A percentile compares a stretch with the other conserved stretches of the same genome.
Evolutionary conservation across 1,140 invertebrate genomes (phyloP).

Genomic region (Drosophila leontia): DNA sequence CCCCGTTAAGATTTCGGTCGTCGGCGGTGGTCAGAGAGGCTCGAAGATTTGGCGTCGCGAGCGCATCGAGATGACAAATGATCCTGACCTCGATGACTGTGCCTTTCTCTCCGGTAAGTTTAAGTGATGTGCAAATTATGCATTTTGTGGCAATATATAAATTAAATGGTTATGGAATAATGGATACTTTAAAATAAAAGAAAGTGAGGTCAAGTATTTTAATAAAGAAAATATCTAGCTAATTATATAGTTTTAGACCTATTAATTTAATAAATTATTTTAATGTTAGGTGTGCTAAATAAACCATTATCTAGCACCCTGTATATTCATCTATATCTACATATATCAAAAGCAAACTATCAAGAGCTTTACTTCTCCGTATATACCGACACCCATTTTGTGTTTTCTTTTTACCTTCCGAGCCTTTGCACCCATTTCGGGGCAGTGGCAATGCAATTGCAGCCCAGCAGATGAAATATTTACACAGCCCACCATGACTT

Average conservation of each 20-base stretch:
- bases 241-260: too few species aligned
- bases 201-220: neutral
- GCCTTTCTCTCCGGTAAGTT: slow-evolving; percentile 93
- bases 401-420: slow-evolving; percentile 5
- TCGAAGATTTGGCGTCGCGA: slow-evolving; percentile 85
- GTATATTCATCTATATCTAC: neutral
- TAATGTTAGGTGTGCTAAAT: too few species aligned
- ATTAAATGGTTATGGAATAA: too few species aligned
- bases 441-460: slow-evolving; percentile 50
- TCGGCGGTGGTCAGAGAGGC: slow-evolving; percentile 84
- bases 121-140: neutral
- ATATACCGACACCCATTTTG: neutral
- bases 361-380: neutral
- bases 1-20: slow-evolving; percentile 85
- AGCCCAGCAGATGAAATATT: slow-evolving; percentile 47
- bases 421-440: slow-evolving; percentile 6
- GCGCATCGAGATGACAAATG: slow-evolving; percentile 86
- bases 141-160: too few species aligned
- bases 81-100: slow-evolving; percentile 96
- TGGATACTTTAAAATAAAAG: too few species aligned
- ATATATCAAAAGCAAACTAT: neutral
- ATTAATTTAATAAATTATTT: too few species aligned
- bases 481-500: slow-evolving; percentile 29
- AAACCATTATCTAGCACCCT: neutral
- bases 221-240: too few species aligned